Conservation (phyloP, 2,113 vertebrate genomes). For the Ancistrus triradiatus region DNA sequence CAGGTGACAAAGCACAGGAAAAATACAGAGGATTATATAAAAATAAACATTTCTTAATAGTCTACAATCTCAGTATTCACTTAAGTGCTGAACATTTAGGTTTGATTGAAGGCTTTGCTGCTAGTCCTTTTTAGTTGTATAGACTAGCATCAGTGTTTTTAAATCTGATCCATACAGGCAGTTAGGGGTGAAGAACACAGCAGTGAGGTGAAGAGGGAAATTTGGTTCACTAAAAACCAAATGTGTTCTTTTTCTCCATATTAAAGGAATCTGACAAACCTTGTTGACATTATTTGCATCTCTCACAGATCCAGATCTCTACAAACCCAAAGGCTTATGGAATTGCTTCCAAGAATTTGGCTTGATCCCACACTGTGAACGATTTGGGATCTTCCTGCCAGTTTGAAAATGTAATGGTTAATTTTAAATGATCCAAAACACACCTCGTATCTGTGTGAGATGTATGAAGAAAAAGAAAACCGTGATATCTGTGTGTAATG, state of each 20-base stretch:
- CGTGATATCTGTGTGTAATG: not conserved
- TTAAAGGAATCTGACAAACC: not conserved
- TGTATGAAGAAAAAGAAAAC: not conserved
- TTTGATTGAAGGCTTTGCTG: too few relatives aligned
- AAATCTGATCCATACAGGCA: too few relatives aligned
- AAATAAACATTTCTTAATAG: too few relatives aligned
- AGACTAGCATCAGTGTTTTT: too few relatives aligned
- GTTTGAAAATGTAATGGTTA: not conserved
- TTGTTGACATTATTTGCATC: not conserved
- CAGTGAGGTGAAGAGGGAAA: too few relatives aligned
- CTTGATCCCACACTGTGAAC: not conserved
- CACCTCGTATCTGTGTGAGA: not conserved
- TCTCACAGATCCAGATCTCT: not conserved
- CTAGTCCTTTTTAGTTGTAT: too few relatives aligned
- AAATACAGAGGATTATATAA: too few relatives aligned
- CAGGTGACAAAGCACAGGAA: too few relatives aligned
- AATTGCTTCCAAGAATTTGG: not conserved
- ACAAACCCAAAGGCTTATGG: constrained; percentile 9
- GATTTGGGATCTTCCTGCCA: not conserved
- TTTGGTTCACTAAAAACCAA: not conserved
- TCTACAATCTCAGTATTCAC: too few relatives aligned
- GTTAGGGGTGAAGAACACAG: too few relatives aligned
- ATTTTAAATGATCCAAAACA: not conserved
- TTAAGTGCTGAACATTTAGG: too few relatives aligned
- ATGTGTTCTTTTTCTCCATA: not conserved